These are phyloP conservation scores for Ceraclea dissimilis DNA, from an alignment of 2,888 invertebrate species.

Conservation along the genomic window DNA sequence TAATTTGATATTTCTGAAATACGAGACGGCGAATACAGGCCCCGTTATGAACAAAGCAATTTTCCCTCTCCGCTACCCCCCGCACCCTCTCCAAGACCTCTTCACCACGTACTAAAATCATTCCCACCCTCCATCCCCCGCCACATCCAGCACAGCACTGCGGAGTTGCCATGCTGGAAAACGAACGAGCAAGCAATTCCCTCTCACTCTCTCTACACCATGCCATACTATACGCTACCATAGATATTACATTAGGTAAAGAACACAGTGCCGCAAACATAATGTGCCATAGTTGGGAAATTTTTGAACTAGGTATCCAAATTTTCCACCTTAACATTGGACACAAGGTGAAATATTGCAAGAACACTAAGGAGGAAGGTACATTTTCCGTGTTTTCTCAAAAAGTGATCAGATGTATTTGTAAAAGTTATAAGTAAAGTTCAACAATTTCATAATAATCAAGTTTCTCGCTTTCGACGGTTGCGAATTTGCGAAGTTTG, in stretches of 20 bases:
- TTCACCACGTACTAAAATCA: constrained; percentile 7
- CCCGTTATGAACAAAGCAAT: constrained; percentile 26
- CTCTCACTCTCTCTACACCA: neutral
- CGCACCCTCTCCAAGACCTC: constrained; percentile 18
- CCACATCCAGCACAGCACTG: constrained; percentile 13
- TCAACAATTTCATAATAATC: too few species aligned
- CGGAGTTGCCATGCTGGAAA: constrained; percentile 22
- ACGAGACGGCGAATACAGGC: constrained; percentile 23
- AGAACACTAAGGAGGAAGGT: too few species aligned
- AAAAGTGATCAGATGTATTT: too few species aligned
- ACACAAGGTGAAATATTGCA: too few species aligned
- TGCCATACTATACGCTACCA: neutral
- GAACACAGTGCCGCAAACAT: neutral
- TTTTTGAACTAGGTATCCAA: too few species aligned
- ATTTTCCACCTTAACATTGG: too few species aligned
- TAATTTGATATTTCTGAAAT: constrained; percentile 11
- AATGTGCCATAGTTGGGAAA: too few species aligned
- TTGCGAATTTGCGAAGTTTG: too few species aligned
- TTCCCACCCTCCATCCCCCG: constrained; percentile 27
- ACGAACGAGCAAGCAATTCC: constrained; percentile 14
- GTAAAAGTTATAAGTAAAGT: too few species aligned
- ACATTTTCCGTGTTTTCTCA: too few species aligned
- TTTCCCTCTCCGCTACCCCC: constrained; percentile 20
- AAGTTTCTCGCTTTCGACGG: too few species aligned
- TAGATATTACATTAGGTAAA: neutral